Percentiles rank a stretch among this genome's conserved stretches.
Conservation (phyloP, 2,113 vertebrate genomes). For the Lichenostomus cassidix region DNA sequence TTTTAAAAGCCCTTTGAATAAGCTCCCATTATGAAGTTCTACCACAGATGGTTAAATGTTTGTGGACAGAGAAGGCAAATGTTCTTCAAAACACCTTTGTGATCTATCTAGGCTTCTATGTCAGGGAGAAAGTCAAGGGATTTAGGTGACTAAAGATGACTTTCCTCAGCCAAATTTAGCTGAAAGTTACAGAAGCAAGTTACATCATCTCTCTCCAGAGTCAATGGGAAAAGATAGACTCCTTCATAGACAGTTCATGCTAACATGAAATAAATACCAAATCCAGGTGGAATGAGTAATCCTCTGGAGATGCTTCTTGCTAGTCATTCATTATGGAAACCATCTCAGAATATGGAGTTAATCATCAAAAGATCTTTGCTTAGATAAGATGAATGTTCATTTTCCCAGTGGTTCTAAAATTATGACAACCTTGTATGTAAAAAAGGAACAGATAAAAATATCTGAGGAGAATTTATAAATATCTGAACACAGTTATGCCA, state of each 20-base stretch:
- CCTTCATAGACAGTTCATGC: not conserved
- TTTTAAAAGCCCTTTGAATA: conserved; percentile 73
- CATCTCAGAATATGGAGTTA: not conserved
- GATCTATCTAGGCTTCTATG: not conserved
- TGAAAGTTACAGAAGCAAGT: not conserved
- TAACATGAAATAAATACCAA: not conserved
- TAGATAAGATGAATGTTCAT: not conserved
- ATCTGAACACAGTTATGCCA: not conserved
- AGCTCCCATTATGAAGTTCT: conserved; percentile 67
- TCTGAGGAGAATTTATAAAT: not conserved
- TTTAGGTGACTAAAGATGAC: not conserved
- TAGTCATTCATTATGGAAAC: not conserved
- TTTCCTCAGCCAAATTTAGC: not conserved
- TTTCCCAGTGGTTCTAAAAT: not conserved
- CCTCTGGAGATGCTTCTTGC: not conserved
- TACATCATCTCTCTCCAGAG: not conserved
- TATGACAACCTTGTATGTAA: not conserved
- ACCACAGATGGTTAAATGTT: conserved; percentile 46
- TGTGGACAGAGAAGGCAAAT: conserved; percentile 23
- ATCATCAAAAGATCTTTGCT: not conserved
- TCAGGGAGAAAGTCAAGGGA: not conserved
- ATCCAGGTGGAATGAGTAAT: not conserved
- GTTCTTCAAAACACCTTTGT: not conserved
- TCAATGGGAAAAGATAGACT: not conserved
- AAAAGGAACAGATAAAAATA: conserved; percentile 13